Conservation (phyloP, 2,113 vertebrate genomes). For the Prinia subflava region DNA sequence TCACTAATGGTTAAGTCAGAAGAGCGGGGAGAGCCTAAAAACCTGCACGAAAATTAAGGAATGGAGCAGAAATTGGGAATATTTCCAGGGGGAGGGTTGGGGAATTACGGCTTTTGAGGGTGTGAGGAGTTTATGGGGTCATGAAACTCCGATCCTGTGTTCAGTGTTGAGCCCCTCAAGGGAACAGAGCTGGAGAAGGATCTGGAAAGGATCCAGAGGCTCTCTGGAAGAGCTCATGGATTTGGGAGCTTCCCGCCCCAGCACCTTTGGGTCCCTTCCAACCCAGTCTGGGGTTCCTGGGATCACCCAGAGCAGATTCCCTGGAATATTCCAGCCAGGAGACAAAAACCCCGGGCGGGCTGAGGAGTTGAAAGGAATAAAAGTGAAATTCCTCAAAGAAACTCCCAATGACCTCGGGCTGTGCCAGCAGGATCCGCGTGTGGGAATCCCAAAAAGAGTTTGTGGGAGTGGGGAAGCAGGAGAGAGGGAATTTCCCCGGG, state of each 20-base stretch:
- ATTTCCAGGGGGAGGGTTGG: neutral
- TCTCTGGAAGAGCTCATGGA: neutral
- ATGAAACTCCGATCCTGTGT: neutral
- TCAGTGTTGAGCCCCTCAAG: neutral
- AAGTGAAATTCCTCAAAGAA: slow-evolving; percentile 3
- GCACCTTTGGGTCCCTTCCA: neutral
- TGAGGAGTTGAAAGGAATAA: neutral
- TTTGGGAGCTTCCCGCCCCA: neutral
- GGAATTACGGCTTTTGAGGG: neutral
- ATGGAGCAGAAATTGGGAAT: neutral
- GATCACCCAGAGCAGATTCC: neutral
- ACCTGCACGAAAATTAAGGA: neutral
- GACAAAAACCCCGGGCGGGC: neutral
- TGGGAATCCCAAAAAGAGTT: neutral
- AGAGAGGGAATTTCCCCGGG: neutral
- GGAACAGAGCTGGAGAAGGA: neutral
- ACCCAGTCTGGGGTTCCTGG: neutral
- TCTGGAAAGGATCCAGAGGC: neutral
- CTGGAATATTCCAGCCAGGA: neutral
- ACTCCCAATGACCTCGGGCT: neutral
- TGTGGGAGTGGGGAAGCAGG: neutral
- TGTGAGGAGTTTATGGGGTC: neutral
- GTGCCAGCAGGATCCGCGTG: neutral
- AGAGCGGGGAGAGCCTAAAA: neutral
- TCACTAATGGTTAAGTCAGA: fast-evolving